Evolutionary conservation across 2,888 invertebrate genomes (phyloP), one percentile per base, ranked within the genome.

Genomic region (Biston stratarius): DNA sequence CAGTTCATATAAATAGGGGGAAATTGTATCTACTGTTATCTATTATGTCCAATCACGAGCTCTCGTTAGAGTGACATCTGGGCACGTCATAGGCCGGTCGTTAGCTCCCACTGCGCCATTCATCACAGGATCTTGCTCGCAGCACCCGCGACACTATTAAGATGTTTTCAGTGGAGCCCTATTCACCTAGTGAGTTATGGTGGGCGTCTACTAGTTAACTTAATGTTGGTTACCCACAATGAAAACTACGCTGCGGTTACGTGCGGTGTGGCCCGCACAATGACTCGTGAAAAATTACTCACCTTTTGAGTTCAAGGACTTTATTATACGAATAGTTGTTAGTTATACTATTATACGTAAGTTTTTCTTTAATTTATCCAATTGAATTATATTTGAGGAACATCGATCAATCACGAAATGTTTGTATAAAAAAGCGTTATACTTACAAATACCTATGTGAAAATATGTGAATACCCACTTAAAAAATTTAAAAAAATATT

Each of bases 171-270:
- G 78, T 78, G 73, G 74, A 69, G 71, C 70, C 74, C 76, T 77
- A 86, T 89, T 90, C 88, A 88, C 64, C 68, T 64, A 71, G 67
- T 86, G 83, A 89, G 78, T 83, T 86, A 88, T 86, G 74, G 85
- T 80, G 80, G 87, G 86, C 86, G 83, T 86, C 77, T 81, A 70
- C 80, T 83, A 80, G 82, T 84, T 74, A 79, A 80, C 78, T 80
- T 76, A 83, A 82, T 69, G 77, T 69, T 78, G 80, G 78, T 78
- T 76, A 73, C 77, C 79, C 80, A 78, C 82, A 81, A 78, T 75
- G 74, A 74, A 70, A 69, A 70, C 66, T 73, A 74, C 78, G 75
- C 79, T 82, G 85, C 76, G 84, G 83, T 81, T 69, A 69, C 76
- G 72, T 69, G 68, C 71, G 63, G 79, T 81, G 84, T 83, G 81